A percentile compares a stretch with the other conserved stretches of the same genome.
These are phyloP conservation scores for Chionoecetes opilio DNA, from an alignment of 1,140 invertebrate genomes.

Conservation along the genomic window DNA sequence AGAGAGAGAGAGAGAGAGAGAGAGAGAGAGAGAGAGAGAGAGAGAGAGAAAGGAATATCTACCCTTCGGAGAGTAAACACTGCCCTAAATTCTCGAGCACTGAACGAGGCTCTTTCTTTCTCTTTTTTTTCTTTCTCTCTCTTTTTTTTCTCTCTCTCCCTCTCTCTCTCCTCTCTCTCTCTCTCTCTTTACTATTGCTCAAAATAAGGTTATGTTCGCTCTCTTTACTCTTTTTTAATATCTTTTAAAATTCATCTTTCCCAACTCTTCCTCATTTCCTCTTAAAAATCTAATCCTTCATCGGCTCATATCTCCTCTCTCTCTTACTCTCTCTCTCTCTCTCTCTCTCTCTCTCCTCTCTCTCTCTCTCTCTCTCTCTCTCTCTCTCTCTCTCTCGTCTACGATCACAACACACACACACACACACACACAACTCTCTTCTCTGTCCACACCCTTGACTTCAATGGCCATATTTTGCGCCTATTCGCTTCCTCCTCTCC, in stretches of 20 bases:
- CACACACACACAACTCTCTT: background rate
- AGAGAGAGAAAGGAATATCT: background rate
- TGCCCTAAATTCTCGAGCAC: conserved; percentile 16
- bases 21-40: conserved; percentile 27
- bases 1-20: background rate
- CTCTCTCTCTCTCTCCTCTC: background rate
- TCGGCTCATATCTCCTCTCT: too few relatives aligned
- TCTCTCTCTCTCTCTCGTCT: background rate
- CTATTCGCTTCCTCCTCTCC: background rate
- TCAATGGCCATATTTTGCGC: background rate
- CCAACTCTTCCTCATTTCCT: background rate
- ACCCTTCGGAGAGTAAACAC: background rate
- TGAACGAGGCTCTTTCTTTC: background rate
- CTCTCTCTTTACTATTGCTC: background rate
- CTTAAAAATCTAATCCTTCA: background rate
- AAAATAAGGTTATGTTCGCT: background rate
- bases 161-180: conserved; percentile 15
- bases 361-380: conserved; percentile 8
- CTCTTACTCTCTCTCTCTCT: background rate
- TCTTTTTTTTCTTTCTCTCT: background rate
- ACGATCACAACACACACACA: background rate
- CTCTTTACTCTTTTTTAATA: background rate
- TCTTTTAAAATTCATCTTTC: background rate
- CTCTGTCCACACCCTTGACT: background rate
- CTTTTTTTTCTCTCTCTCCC: background rate